Percentiles rank a stretch among this genome's conserved stretches.
These are phyloP conservation scores for Phalacrocorax carbo DNA, from an alignment of 2,113 vertebrate species.

Conservation along the genomic window DNA sequence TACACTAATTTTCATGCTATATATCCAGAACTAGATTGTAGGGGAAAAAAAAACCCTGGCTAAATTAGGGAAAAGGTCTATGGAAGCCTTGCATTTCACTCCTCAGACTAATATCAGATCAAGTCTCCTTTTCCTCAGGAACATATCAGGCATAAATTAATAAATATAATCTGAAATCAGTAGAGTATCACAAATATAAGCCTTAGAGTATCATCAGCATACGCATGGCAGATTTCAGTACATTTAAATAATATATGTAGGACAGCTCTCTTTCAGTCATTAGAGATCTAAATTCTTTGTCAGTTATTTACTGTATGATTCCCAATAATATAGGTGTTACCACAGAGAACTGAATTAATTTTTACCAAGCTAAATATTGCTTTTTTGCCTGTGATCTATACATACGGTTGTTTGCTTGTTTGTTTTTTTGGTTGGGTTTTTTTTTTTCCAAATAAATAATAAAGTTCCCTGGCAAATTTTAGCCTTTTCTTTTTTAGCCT, in stretches of 20 bases:
- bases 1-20: background rate
- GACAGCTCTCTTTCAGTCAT: background rate
- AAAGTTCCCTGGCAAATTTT: background rate
- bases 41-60: rapidly evolving
- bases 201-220: background rate
- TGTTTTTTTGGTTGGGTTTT: background rate
- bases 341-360: background rate
- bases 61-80: background rate
- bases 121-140: background rate
- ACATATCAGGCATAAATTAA: background rate
- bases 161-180: background rate
- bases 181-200: background rate
- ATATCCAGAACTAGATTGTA: background rate
- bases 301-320: background rate
- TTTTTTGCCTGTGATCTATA: background rate
- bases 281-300: background rate
- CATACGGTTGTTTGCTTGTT: too few relatives aligned
- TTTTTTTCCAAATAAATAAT: background rate
- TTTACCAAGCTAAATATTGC: background rate
- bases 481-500: background rate
- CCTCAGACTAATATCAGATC: background rate
- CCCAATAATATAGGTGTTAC: background rate
- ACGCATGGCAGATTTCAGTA: background rate
- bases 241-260: background rate
- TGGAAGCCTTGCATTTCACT: background rate